Evolutionary conservation across 30 jellyfish, hydroid and myxozoan genomes (phyloP).

Genomic region (Catostylus mosaicus): DNA sequence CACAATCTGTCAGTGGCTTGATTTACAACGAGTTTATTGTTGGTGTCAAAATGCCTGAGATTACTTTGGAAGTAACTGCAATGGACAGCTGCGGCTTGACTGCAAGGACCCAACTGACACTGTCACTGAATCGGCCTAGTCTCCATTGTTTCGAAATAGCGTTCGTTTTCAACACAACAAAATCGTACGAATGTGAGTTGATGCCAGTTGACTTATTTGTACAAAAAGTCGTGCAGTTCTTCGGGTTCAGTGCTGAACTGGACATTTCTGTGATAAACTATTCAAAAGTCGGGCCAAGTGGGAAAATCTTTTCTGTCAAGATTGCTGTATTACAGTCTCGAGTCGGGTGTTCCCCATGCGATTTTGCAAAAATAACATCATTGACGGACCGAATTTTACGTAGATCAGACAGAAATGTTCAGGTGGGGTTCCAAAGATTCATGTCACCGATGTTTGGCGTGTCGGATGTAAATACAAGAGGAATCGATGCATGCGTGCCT

Average conservation of each 20-base stretch:
- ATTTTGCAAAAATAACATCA: background rate
- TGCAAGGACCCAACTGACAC: background rate
- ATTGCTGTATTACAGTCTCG: conserved; percentile 9
- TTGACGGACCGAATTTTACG: conserved; percentile 9
- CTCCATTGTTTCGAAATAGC: conserved; percentile 38
- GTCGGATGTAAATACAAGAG: background rate
- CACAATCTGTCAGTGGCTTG: conserved; percentile 20
- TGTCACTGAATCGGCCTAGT: background rate
- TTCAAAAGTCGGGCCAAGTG: conserved; percentile 12
- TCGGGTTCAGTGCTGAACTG: background rate
- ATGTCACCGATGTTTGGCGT: conserved; percentile 26
- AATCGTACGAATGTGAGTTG: conserved; percentile 22
- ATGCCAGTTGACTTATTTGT: conserved; percentile 20
- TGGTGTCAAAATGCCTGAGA: background rate
- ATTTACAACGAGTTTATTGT: background rate
- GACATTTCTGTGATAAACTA: conserved; percentile 7
- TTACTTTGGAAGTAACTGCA: conserved; percentile 1
- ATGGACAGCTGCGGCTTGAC: conserved; percentile 14
- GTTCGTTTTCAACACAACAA: conserved; percentile 15
- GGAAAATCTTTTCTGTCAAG: conserved; percentile 6
- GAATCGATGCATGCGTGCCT: conserved; percentile 27
- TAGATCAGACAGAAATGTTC: background rate
- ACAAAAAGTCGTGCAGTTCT: conserved; percentile 12
- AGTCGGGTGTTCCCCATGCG: conserved; percentile 39
- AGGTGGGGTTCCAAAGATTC: conserved; percentile 12